Conservation (phyloP, 2,888 invertebrate species). For the Antheraea assamensis region DNA sequence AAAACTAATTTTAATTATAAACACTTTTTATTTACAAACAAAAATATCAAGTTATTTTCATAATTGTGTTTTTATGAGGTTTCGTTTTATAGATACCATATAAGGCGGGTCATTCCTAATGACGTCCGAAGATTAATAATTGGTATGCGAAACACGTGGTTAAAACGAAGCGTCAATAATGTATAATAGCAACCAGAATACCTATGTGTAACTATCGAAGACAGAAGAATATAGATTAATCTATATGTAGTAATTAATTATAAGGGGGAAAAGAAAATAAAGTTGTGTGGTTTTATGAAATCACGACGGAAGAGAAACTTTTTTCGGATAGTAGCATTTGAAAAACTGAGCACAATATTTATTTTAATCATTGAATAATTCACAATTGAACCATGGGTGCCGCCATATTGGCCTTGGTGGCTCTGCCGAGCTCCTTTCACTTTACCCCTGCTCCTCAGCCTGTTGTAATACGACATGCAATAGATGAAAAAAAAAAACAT, state of each 20-base stretch:
- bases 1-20: neutral
- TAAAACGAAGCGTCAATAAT: neutral
- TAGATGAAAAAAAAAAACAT: too few species aligned
- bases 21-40: neutral
- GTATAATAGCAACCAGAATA: neutral
- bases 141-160: neutral
- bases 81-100: neutral
- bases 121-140: neutral
- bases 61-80: neutral
- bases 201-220: neutral
- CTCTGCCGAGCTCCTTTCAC: too few species aligned
- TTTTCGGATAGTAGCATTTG: too few species aligned
- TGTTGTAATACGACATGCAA: too few species aligned
- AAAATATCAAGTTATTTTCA: neutral
- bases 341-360: too few species aligned
- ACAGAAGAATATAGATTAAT: neutral
- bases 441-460: too few species aligned
- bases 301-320: too few species aligned
- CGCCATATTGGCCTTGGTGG: too few species aligned
- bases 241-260: neutral
- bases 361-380: too few species aligned
- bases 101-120: neutral
- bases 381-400: too few species aligned
- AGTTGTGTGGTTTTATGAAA: too few species aligned
- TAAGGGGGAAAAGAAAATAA: too few species aligned